Percentiles rank a stretch among this genome's conserved stretches.
Conservation (phyloP, 2,797 vertebrate species). For the Sebastolobus alascanus region DNA sequence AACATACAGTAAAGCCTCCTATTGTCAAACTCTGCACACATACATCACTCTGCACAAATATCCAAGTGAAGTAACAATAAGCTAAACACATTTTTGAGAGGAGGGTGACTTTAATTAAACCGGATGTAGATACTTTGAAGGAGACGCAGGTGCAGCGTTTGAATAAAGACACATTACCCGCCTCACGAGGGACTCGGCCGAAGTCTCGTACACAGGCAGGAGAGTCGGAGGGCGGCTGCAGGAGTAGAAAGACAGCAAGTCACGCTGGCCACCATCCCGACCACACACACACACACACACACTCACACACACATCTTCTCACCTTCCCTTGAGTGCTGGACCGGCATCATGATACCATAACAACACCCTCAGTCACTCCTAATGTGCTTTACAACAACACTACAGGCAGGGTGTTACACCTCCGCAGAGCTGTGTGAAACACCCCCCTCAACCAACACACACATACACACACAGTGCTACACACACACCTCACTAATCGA, state of each 20-base stretch:
- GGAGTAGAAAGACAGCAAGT: conserved; percentile 19
- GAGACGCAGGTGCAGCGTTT: neutral
- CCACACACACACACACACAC: conserved; percentile 29
- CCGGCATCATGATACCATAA: conserved; percentile 77
- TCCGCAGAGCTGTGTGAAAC: conserved; percentile 75
- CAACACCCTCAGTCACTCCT: conserved; percentile 77
- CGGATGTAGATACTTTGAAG: neutral
- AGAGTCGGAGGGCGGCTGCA: neutral
- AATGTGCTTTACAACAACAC: conserved; percentile 82
- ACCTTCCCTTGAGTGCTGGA: conserved; percentile 76
- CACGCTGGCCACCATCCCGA: conserved; percentile 44
- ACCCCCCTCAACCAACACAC: conserved; percentile 29
- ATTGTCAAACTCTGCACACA: neutral
- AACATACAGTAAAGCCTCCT: neutral
- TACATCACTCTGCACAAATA: neutral
- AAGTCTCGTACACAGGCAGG: neutral
- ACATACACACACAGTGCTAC: neutral
- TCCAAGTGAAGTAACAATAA: neutral
- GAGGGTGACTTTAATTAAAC: neutral
- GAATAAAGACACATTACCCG: conserved; percentile 21
- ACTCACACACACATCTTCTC: conserved; percentile 56
- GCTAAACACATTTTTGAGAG: neutral
- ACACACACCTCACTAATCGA: conserved; percentile 64
- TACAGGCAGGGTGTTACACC: conserved; percentile 80
- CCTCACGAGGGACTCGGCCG: neutral